A percentile compares a stretch with the other conserved stretches of the same genome.
Conservation (phyloP, 2,797 vertebrate species). For the Enoplosus armatus region DNA sequence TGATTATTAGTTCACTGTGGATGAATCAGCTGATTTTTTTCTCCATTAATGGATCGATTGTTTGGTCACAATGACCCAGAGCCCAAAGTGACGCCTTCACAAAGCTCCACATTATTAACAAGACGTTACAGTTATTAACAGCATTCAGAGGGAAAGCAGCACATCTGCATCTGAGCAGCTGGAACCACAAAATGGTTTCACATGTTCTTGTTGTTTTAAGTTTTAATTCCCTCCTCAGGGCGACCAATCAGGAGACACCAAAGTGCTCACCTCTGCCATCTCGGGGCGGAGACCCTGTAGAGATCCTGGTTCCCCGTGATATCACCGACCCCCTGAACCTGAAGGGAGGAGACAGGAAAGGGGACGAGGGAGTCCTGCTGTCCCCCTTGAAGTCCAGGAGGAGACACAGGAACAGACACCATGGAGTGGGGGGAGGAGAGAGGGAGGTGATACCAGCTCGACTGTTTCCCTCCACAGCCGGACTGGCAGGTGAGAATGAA, state of each 20-base stretch:
- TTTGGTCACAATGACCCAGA: too few relatives aligned
- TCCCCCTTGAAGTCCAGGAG: conserved; percentile 83
- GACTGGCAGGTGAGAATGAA: conserved; percentile 32
- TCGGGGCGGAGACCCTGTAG: conserved; percentile 87
- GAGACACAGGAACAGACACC: conserved; percentile 89
- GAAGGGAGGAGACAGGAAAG: conserved; percentile 77
- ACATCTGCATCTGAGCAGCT: too few relatives aligned
- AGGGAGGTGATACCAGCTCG: conserved; percentile 17
- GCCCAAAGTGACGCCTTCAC: too few relatives aligned
- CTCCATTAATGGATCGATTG: too few relatives aligned
- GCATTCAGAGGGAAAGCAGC: too few relatives aligned
- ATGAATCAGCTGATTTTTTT: too few relatives aligned
- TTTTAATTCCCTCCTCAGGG: conserved; percentile 42
- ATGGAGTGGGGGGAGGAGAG: conserved; percentile 70
- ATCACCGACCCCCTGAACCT: conserved; percentile 93
- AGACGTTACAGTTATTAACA: too few relatives aligned
- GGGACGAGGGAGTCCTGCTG: conserved; percentile 70
- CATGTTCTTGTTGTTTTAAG: background rate
- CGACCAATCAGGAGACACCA: conserved; percentile 86
- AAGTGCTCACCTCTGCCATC: conserved; percentile 90
- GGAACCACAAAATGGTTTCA: too few relatives aligned
- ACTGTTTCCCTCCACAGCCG: conserved; percentile 38
- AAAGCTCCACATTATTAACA: too few relatives aligned
- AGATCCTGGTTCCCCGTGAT: conserved; percentile 93
- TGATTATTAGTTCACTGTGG: too few relatives aligned